Conservation (phyloP, 2,113 vertebrate genomes). For the Labeo rohita region DNA sequence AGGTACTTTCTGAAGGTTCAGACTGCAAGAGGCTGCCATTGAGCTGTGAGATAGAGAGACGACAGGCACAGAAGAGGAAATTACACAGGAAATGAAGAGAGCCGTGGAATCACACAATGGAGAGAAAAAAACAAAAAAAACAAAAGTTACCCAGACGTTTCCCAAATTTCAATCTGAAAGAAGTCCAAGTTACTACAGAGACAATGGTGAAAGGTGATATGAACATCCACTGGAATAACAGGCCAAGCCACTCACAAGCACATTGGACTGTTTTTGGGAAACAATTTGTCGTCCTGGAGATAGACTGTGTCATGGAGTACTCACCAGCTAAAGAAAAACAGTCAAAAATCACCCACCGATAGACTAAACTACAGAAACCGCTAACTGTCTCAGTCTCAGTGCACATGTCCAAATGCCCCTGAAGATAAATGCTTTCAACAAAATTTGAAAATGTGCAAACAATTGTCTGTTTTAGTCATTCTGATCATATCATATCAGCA, state of each 20-base stretch:
- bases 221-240: not conserved
- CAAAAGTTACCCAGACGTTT: slow-evolving; percentile 5
- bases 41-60: slow-evolving; percentile 25
- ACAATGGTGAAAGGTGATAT: not conserved
- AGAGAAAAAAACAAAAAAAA: not conserved
- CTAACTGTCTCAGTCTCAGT: not conserved
- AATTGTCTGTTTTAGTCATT: not conserved
- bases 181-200: not conserved
- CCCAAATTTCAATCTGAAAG: not conserved
- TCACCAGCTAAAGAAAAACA: not conserved
- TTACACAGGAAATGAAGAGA: slow-evolving; percentile 60
- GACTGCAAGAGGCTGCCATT: slow-evolving; percentile 43
- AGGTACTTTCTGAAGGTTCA: not conserved
- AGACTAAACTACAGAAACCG: not conserved
- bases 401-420: not conserved
- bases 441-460: not conserved
- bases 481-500: not conserved
- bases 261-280: not conserved
- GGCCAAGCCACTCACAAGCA: not conserved
- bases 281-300: not conserved
- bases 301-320: not conserved
- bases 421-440: not conserved
- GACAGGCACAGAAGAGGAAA: slow-evolving; percentile 47
- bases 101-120: not conserved
- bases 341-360: not conserved